These are phyloP conservation scores for Galeopterus variegatus DNA, from an alignment of 2,113 vertebrate species.

Conservation along the genomic window DNA sequence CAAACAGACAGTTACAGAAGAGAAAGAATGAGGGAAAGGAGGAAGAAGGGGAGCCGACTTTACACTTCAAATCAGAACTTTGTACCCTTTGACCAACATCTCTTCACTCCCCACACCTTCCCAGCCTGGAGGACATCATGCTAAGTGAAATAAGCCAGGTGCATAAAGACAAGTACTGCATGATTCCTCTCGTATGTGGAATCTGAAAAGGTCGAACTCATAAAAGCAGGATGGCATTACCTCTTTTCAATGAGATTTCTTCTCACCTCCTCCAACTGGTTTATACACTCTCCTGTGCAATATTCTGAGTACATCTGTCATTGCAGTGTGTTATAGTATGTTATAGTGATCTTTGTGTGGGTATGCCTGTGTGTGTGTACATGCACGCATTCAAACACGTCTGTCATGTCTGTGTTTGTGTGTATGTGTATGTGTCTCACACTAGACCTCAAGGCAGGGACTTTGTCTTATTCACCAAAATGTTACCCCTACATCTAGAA, in stretches of 20 bases:
- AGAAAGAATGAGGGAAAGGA: too few species aligned
- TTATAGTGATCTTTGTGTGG: not conserved
- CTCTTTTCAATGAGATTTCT: not conserved
- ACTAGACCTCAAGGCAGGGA: not conserved
- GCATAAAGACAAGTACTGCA: not conserved
- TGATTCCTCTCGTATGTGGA: not conserved
- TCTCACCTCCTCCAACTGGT: not conserved
- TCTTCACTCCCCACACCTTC: not conserved
- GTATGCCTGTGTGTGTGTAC: not conserved
- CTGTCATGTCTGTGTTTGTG: not conserved
- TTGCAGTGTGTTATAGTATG: not conserved
- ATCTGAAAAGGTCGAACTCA: not conserved
- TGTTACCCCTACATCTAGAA: not conserved
- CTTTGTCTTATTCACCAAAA: not conserved
- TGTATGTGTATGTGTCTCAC: not conserved
- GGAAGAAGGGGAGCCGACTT: too few species aligned
- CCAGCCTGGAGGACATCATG: not conserved
- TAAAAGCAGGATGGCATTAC: not conserved
- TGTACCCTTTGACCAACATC: not conserved
- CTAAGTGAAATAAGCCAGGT: not conserved
- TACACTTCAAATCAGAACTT: not conserved
- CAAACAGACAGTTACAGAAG: too few species aligned
- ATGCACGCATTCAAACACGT: too few species aligned
- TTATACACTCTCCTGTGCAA: accelerated
- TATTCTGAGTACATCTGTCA: not conserved